Evolutionary conservation across 2,888 invertebrate species (phyloP).

Genomic region (Leptopilina drosophilae): DNA sequence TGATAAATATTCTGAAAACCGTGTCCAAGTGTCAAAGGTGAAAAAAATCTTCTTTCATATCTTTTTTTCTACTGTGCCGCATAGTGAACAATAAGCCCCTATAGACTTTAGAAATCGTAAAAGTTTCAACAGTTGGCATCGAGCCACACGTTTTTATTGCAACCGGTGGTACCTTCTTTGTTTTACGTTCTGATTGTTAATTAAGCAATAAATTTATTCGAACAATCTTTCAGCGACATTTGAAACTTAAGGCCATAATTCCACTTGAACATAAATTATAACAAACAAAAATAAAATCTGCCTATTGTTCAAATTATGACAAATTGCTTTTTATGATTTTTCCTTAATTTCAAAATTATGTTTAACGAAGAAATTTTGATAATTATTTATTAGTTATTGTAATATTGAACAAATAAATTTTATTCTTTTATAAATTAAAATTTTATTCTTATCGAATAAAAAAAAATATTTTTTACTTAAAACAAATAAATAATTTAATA

Average conservation of each 20-base stretch:
- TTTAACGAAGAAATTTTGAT: too few species aligned
- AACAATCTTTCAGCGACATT: conserved; percentile 7
- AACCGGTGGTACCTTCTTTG: conserved; percentile 49
- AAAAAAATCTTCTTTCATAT: neutral
- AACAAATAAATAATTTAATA: too few species aligned
- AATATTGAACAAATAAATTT: too few species aligned
- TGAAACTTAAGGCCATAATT: neutral
- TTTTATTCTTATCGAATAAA: too few species aligned
- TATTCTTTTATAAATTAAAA: too few species aligned
- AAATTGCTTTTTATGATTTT: too few species aligned
- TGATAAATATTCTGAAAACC: too few species aligned
- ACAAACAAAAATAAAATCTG: neutral
- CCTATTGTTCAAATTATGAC: too few species aligned
- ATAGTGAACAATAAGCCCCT: neutral
- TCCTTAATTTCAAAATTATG: too few species aligned
- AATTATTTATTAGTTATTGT: too few species aligned
- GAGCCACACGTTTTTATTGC: conserved; percentile 63
- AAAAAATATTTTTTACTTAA: too few species aligned
- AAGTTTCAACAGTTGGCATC: conserved; percentile 59
- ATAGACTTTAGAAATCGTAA: neutral
- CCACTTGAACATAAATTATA: neutral
- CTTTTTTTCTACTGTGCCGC: neutral
- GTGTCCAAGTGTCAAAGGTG: neutral
- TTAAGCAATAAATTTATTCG: conserved; percentile 13
- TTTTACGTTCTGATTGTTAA: conserved; percentile 31